Evolutionary conservation across 2,113 vertebrate species (phyloP).

Genomic region (Danio rerio): DNA sequence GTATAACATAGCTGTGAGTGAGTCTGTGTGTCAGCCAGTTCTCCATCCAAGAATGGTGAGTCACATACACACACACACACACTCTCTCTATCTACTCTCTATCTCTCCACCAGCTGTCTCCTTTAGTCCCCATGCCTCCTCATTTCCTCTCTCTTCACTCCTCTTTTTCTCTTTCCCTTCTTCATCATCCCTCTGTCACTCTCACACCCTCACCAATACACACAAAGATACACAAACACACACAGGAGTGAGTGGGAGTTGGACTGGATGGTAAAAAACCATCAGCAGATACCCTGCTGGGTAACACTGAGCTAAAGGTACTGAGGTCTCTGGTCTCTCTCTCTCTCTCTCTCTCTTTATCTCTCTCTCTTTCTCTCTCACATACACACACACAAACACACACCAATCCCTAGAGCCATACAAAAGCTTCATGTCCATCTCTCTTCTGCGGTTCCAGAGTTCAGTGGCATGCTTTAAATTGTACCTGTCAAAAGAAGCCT

Average conservation of each 20-base stretch:
- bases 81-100: conserved; percentile 18
- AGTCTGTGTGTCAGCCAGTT: conserved; percentile 32
- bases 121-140: conserved; percentile 23
- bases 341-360: neutral
- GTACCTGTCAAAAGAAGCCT: neutral
- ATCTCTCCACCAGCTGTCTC: conserved; percentile 33
- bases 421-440: conserved; percentile 8
- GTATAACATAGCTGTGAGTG: conserved; percentile 35
- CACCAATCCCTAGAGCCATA: neutral
- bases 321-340: neutral
- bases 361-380: neutral
- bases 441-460: conserved; percentile 4
- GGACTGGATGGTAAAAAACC: conserved; percentile 24
- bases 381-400: conserved; percentile 5
- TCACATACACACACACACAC: conserved; percentile 1
- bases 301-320: conserved; percentile 27
- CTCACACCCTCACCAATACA: neutral
- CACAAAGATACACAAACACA: conserved; percentile 29
- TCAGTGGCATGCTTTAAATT: neutral
- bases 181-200: conserved; percentile 42
- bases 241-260: conserved; percentile 47
- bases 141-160: conserved; percentile 26
- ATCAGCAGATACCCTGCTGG: conserved; percentile 44
- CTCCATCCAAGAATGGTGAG: conserved; percentile 43
- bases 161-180: conserved; percentile 18